Evolutionary conservation across 2,797 vertebrate species (phyloP).

Genomic region (Sebastes flavidus): DNA sequence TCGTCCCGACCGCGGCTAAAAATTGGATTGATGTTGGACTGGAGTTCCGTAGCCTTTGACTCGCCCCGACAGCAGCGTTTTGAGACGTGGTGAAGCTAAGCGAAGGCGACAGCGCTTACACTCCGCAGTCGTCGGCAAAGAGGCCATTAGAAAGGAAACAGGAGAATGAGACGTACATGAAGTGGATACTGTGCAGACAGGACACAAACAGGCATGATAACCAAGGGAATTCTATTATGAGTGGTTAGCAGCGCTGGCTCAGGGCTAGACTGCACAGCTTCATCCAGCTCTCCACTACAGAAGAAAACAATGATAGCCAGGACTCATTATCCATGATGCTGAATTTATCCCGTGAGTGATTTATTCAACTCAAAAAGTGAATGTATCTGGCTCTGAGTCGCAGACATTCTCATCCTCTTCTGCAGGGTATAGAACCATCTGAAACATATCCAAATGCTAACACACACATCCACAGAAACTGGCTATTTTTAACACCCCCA

Average conservation of each 20-base stretch:
- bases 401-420: conserved; percentile 6
- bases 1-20: conserved; percentile 44
- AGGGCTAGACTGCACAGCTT: not conserved
- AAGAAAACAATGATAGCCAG: conserved; percentile 22
- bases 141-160: conserved; percentile 47
- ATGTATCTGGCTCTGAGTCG: not conserved
- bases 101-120: conserved; percentile 36
- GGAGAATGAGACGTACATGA: conserved; percentile 24
- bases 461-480: not conserved
- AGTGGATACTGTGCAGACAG: conserved; percentile 31
- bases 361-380: not conserved
- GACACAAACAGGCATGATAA: conserved; percentile 33
- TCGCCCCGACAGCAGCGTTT: conserved; percentile 31
- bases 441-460: conserved; percentile 19
- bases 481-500: conserved; percentile 41
- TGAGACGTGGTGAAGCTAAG: conserved; percentile 50
- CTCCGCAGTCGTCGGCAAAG: conserved; percentile 35
- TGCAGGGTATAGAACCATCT: not conserved
- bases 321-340: conserved; percentile 25
- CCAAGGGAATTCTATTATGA: conserved; percentile 53
- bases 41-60: conserved; percentile 41
- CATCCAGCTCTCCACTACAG: conserved; percentile 15
- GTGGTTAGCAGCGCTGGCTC: conserved; percentile 20
- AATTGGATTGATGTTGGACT: conserved; percentile 55
- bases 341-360: not conserved